Evolutionary conservation across 2,797 vertebrate species (phyloP).

Genomic region (Onychomys arenicola): DNA sequence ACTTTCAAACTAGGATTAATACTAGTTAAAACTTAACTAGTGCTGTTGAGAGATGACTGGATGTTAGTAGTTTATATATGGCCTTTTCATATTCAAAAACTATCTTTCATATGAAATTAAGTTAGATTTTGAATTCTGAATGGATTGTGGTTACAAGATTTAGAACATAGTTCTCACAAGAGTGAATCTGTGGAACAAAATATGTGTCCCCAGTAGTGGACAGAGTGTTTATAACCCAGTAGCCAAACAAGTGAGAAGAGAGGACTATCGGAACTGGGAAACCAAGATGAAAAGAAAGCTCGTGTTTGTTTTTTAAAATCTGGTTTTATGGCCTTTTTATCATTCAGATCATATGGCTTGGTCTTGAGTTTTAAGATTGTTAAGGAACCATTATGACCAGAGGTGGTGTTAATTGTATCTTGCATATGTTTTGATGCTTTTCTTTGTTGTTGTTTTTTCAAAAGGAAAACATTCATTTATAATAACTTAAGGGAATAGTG

Average conservation of each 20-base stretch:
- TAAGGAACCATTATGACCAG: slow-evolving; percentile 55
- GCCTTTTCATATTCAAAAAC: slow-evolving; percentile 47
- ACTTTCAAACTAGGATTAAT: slow-evolving; percentile 74
- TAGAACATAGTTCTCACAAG: slow-evolving; percentile 84
- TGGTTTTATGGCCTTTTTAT: slow-evolving; percentile 90
- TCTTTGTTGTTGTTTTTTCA: neutral
- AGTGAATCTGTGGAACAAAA: slow-evolving; percentile 84
- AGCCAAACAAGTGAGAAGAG: slow-evolving; percentile 85
- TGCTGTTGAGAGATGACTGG: slow-evolving; percentile 62
- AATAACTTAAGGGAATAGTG: slow-evolving; percentile 37
- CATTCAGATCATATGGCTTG: slow-evolving; percentile 76
- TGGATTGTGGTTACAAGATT: slow-evolving; percentile 81
- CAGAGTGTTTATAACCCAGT: slow-evolving; percentile 88
- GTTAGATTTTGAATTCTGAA: slow-evolving; percentile 73
- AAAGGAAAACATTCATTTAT: neutral
- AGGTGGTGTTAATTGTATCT: slow-evolving; percentile 65
- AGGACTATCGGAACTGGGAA: slow-evolving; percentile 86
- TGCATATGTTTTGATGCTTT: slow-evolving; percentile 69
- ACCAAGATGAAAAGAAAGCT: slow-evolving; percentile 85
- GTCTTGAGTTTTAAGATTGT: slow-evolving; percentile 82
- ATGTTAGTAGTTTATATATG: slow-evolving; percentile 51
- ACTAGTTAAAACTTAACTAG: slow-evolving; percentile 68
- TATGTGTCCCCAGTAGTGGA: slow-evolving; percentile 84
- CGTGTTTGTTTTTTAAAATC: neutral
- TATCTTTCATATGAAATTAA: slow-evolving; percentile 37